These are phyloP conservation scores for Acanthosepion pharaonis DNA, from an alignment of 2,888 invertebrate species.

Conservation along the genomic window DNA sequence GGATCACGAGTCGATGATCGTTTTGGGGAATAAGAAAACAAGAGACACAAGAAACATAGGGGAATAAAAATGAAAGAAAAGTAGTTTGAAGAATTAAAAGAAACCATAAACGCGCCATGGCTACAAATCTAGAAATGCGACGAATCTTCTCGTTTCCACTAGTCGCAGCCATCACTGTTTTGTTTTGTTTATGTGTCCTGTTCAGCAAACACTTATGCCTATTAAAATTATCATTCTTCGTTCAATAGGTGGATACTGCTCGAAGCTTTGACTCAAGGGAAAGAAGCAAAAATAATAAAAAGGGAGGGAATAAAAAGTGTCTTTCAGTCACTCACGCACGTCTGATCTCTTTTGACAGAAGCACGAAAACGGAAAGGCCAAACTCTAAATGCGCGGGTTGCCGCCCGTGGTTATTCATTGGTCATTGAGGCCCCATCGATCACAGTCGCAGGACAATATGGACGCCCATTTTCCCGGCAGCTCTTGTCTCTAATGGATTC, in stretches of 20 bases:
- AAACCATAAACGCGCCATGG: neutral
- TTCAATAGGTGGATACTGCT: neutral
- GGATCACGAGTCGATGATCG: neutral
- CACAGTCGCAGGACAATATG: conserved; percentile 15
- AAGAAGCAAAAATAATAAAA: neutral
- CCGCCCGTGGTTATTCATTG: neutral
- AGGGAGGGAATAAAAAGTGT: neutral
- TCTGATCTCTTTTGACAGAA: neutral
- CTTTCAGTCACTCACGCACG: conserved; percentile 9
- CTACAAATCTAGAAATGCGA: neutral
- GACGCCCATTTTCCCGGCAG: neutral
- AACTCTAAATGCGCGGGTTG: neutral
- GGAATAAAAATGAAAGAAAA: neutral
- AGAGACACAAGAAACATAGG: neutral
- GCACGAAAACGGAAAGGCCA: conserved; percentile 33
- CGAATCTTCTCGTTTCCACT: neutral
- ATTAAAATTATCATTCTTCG: conserved; percentile 14
- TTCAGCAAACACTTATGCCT: neutral
- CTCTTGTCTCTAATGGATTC: neutral
- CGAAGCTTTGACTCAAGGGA: neutral
- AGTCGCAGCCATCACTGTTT: neutral
- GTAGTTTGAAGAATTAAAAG: too few relatives aligned
- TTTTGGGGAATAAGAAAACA: neutral
- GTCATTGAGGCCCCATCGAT: conserved; percentile 20
- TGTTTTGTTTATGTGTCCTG: neutral